Conservation (phyloP, 2,113 vertebrate genomes). For the Mola mola region DNA sequence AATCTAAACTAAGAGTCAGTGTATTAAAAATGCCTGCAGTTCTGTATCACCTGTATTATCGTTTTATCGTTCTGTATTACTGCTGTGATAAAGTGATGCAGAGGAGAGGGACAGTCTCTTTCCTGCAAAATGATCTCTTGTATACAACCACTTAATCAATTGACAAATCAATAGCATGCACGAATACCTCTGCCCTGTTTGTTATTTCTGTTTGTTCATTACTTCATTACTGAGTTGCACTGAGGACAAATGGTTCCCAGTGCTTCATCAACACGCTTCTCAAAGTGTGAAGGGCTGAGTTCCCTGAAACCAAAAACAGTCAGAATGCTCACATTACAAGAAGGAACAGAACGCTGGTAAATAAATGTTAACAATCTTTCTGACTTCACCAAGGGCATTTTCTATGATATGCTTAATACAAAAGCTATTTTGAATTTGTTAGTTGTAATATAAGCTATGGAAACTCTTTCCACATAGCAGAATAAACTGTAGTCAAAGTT, state of each 20-base stretch:
- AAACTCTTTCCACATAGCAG: too few species aligned
- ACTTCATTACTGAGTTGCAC: constrained; percentile 50
- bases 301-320: constrained; percentile 18
- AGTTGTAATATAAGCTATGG: too few species aligned
- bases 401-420: neutral
- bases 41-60: constrained; percentile 31
- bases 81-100: constrained; percentile 36
- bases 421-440: neutral
- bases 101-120: constrained; percentile 42
- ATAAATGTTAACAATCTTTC: constrained; percentile 9
- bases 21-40: constrained; percentile 25
- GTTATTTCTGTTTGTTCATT: constrained; percentile 63
- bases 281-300: constrained; percentile 36
- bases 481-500: too few species aligned
- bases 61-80: constrained; percentile 26
- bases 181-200: constrained; percentile 59
- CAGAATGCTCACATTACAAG: constrained; percentile 2
- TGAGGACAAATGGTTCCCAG: constrained; percentile 25
- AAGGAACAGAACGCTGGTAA: neutral
- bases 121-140: constrained; percentile 58
- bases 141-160: constrained; percentile 63
- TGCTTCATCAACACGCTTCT: constrained; percentile 25
- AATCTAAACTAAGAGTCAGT: neutral
- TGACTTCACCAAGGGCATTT: constrained; percentile 4
- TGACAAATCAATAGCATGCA: constrained; percentile 64